These are phyloP conservation scores for Halictus rubicundus DNA, from an alignment of 1,140 invertebrate genomes.

Conservation along the genomic window DNA sequence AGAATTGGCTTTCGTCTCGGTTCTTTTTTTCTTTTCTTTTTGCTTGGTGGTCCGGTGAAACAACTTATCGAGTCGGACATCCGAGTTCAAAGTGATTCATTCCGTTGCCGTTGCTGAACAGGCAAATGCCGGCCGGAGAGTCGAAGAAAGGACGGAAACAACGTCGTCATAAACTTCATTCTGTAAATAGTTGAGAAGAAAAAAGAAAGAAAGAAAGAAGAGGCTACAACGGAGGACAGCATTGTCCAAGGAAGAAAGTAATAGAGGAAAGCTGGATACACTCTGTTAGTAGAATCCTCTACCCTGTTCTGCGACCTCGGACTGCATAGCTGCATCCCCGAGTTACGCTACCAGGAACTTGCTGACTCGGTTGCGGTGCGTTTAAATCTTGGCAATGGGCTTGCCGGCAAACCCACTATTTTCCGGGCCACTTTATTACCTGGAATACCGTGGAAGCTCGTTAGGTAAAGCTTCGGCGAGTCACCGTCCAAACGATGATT, in stretches of 20 bases:
- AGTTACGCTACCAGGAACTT: constrained; percentile 9
- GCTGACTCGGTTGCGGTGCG: constrained; percentile 43
- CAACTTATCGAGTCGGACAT: constrained; percentile 6
- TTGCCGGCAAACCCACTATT: constrained; percentile 6
- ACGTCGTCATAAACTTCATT: not conserved
- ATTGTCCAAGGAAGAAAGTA: constrained; percentile 24
- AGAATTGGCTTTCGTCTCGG: not conserved
- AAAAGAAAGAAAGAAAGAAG: too few species aligned
- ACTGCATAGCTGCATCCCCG: constrained; percentile 10
- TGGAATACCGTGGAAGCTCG: constrained; percentile 40
- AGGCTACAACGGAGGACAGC: too few species aligned
- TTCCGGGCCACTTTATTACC: constrained; percentile 48
- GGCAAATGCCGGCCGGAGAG: not conserved
- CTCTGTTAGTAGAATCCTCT: too few species aligned
- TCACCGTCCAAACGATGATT: constrained; percentile 41
- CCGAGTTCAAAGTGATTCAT: constrained; percentile 14
- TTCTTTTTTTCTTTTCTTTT: too few species aligned
- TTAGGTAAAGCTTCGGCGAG: constrained; percentile 42
- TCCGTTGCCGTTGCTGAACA: not conserved
- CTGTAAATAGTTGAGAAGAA: constrained; percentile 10
- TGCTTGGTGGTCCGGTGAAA: too few species aligned
- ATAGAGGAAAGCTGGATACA: constrained; percentile 1
- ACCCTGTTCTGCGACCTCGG: not conserved
- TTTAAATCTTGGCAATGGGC: constrained; percentile 46
- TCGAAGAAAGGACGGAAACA: not conserved